Evolutionary conservation across 2,113 vertebrate species (phyloP), one percentile per base, ranked within the genome.

Genomic region (Bambusicola thoracicus): DNA sequence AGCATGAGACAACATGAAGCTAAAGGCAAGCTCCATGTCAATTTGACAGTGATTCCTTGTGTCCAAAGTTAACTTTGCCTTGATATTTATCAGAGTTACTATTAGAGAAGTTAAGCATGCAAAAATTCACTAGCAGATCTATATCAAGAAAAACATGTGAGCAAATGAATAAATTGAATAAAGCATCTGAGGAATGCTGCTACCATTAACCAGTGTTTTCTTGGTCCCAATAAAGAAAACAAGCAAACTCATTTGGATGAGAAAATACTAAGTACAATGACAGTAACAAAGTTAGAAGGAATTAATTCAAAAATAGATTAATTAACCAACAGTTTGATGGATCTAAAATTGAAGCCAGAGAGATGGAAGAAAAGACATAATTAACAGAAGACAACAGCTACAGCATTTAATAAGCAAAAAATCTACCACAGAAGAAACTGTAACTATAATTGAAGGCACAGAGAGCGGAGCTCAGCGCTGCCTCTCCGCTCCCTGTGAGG

Each of bases 401-500:
- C 7, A 66, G 32, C 11, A 76, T 62, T 86, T 89, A 96, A 85
- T 3, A 87, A n/a, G 13, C 41, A 51, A 91, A 76, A 92, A 83
- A 73, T 58, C 49, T 58, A 65, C 69, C 43, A 55, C 36, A 67
- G 46, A 87, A 78, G 49, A 78, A 91, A 95, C 78, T 80, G 38
- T 32, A 77, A 21, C 43, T 80, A 74, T 72, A 93, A 95, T 87
- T 94, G 87, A 81, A 92, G 29, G 46, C 66, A 80, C 25, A 65
- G 30, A 51, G 49, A 51, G 49, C 49, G 27, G 49, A 51, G 49
- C 49, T 51, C 49, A 27, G 49, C 5, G 25, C 25, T 51, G 25
- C 25, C 13, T 8, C 25, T 51, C 13, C 4, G 8, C 13, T 51
- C 49, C 24, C 24, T 27, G 49, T 29, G 49, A 51, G 25, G 49